A percentile compares a stretch with the other conserved stretches of the same genome.
These are phyloP conservation scores for Sylvia atricapilla DNA, from an alignment of 2,113 vertebrate genomes.

Conservation along the genomic window DNA sequence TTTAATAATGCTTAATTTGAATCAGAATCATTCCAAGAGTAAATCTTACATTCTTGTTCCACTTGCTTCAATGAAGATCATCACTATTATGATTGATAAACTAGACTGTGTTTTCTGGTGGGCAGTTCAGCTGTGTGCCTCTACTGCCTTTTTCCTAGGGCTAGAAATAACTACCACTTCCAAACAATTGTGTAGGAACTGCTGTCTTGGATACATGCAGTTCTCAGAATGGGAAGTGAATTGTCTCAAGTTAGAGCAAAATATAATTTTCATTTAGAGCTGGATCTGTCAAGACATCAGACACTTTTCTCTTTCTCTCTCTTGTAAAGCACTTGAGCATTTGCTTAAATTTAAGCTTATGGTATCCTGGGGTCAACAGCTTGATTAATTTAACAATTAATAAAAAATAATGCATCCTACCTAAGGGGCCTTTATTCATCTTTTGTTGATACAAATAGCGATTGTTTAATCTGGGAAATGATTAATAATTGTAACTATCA, in stretches of 20 bases:
- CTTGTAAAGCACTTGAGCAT: background rate
- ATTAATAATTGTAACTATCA: background rate
- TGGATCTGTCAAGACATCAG: background rate
- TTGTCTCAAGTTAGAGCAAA: background rate
- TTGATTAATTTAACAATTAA: background rate
- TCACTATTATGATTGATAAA: slow-evolving; percentile 11
- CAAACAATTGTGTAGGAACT: background rate
- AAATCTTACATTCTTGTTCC: background rate
- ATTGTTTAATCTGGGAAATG: background rate
- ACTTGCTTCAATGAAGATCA: background rate
- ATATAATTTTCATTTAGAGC: background rate
- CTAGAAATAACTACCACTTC: slow-evolving; percentile 30
- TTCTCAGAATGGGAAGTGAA: background rate
- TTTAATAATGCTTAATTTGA: slow-evolving; percentile 1
- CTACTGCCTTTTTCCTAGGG: slow-evolving; percentile 14
- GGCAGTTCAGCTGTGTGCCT: background rate
- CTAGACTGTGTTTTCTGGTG: slow-evolving; percentile 25
- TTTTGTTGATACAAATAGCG: background rate
- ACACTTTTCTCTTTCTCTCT: background rate
- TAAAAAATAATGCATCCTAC: slow-evolving; percentile 2
- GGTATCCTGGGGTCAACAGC: background rate
- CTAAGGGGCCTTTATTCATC: background rate
- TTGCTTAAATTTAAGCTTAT: background rate
- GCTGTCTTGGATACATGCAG: background rate
- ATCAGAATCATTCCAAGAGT: background rate